These are phyloP conservation scores for Drosophila affinis DNA, from an alignment of 2,888 invertebrate genomes.

Conservation along the genomic window DNA sequence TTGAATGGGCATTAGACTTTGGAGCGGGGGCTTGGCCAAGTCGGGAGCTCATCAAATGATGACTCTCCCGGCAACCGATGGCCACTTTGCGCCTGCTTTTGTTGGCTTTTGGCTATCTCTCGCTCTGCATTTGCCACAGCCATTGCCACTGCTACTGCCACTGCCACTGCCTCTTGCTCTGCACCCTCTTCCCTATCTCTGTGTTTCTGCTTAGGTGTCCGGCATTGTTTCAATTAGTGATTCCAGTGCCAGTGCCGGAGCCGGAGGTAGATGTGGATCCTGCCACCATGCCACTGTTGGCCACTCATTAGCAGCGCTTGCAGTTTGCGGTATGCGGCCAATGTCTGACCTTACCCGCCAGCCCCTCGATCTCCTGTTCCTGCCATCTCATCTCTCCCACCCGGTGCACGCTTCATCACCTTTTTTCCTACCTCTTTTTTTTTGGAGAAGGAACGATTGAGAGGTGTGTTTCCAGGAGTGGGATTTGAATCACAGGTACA, in stretches of 20 bases:
- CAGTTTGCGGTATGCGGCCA: slow-evolving; percentile 63
- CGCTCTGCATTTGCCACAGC: slow-evolving; percentile 35
- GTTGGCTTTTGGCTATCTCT: slow-evolving; percentile 54
- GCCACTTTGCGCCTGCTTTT: slow-evolving; percentile 35
- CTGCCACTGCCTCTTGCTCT: neutral
- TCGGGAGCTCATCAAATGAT: slow-evolving; percentile 47
- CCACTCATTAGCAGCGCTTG: slow-evolving; percentile 73
- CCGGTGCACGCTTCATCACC: slow-evolving; percentile 15
- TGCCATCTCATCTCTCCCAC: neutral
- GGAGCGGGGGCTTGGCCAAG: neutral
- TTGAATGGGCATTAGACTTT: slow-evolving; percentile 39
- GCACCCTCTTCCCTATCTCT: neutral
- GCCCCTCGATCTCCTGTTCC: neutral
- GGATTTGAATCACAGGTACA: neutral
- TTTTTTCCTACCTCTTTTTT: neutral
- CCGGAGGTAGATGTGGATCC: neutral
- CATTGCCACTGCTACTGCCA: neutral
- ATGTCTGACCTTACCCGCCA: slow-evolving; percentile 23
- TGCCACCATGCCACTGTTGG: slow-evolving; percentile 13
- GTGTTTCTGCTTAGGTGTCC: slow-evolving; percentile 26
- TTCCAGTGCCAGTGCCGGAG: slow-evolving; percentile 13
- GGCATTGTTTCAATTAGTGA: slow-evolving; percentile 65
- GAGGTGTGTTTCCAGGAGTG: neutral
- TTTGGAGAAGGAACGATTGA: neutral
- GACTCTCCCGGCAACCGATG: slow-evolving; percentile 34